Conservation (phyloP, 2,888 invertebrate genomes). For the Scaptomyza cyrtandrae region DNA sequence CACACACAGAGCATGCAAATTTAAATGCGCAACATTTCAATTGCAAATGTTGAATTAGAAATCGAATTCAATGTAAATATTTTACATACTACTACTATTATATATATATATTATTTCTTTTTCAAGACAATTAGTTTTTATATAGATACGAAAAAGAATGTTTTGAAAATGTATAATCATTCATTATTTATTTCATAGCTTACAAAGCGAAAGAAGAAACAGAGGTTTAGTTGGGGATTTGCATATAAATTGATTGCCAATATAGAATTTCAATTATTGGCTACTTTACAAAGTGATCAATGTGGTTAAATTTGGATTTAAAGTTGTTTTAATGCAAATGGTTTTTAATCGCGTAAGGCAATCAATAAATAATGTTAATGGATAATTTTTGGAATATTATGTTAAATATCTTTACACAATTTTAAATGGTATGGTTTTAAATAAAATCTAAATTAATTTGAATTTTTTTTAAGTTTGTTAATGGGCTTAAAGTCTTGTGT, state of each 20-base stretch:
- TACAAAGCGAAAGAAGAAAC: not conserved
- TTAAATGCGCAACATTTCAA: slow-evolving; percentile 49
- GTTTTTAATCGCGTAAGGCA: too few relatives aligned
- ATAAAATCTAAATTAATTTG: too few relatives aligned
- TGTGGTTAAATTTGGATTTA: too few relatives aligned
- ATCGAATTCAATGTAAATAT: slow-evolving; percentile 31
- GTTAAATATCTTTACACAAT: too few relatives aligned
- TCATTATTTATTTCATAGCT: slow-evolving; percentile 7
- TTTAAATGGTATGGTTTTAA: too few relatives aligned
- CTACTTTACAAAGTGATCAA: not conserved
- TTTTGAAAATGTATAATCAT: not conserved
- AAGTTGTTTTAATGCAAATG: too few relatives aligned
- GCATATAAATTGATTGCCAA: not conserved
- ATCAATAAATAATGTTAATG: too few relatives aligned
- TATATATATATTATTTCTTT: not conserved
- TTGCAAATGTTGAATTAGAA: slow-evolving; percentile 43
- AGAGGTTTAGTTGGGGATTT: not conserved
- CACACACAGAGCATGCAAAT: slow-evolving; percentile 17
- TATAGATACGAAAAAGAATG: too few relatives aligned
- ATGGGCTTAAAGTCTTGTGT: too few relatives aligned
- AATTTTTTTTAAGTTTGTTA: too few relatives aligned
- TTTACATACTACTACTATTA: not conserved
- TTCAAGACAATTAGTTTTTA: slow-evolving; percentile 6
- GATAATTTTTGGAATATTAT: too few relatives aligned
- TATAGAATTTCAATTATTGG: not conserved